Conservation (phyloP, 2,797 vertebrate species). For the Mus caroli region DNA sequence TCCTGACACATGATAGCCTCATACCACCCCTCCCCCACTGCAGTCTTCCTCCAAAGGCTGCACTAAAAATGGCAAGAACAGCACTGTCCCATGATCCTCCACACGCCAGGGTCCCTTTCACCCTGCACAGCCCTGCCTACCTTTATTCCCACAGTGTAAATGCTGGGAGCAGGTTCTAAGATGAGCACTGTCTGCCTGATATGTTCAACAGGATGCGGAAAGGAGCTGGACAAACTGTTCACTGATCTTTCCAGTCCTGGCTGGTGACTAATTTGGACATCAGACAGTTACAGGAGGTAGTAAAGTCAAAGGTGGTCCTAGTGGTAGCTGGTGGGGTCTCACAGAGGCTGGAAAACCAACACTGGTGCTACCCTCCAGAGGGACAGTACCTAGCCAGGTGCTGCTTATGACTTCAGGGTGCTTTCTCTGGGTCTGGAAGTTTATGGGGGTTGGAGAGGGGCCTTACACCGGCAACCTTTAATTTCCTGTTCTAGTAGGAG, state of each 20-base stretch:
- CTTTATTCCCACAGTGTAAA: not conserved
- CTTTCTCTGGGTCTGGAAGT: not conserved
- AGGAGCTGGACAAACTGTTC: no score
- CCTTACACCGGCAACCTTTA: not conserved
- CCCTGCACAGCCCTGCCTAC: not conserved
- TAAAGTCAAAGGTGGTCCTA: not conserved
- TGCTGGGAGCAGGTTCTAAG: not conserved
- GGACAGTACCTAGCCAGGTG: not conserved
- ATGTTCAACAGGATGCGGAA: accelerated
- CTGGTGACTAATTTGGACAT: not conserved
- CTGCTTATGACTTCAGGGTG: not conserved
- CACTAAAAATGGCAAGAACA: not conserved
- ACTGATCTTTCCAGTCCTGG: not conserved
- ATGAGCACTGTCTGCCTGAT: not conserved
- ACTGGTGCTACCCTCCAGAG: not conserved
- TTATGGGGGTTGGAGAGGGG: not conserved
- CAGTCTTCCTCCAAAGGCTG: not conserved
- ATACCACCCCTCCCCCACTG: not conserved
- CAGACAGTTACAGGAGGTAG: not conserved
- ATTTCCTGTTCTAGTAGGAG: not conserved
- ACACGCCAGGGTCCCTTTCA: accelerated
- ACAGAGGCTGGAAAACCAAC: not conserved
- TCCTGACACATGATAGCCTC: not conserved
- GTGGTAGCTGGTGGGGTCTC: not conserved
- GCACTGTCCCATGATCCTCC: not conserved